Evolutionary conservation across 2,797 vertebrate species (phyloP).

Genomic region (Peromyscus eremicus): DNA sequence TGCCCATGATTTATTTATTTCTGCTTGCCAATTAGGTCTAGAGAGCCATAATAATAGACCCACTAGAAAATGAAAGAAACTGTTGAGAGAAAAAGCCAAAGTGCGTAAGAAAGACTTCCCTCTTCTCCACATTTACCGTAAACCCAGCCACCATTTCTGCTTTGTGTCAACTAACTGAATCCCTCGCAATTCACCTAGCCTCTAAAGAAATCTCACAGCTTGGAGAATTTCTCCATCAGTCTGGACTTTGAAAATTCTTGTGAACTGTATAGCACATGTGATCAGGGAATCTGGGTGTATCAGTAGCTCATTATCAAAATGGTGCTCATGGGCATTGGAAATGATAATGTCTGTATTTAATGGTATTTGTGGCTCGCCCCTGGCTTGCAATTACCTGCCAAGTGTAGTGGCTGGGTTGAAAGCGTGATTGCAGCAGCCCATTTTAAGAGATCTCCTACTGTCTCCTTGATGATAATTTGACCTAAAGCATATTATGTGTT

Average conservation of each 20-base stretch:
- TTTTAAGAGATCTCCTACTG: slow-evolving; percentile 76
- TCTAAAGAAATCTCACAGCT: slow-evolving; percentile 49
- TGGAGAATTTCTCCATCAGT: slow-evolving; percentile 34
- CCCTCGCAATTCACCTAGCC: slow-evolving; percentile 63
- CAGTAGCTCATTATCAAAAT: slow-evolving; percentile 71
- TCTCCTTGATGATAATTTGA: slow-evolving; percentile 78
- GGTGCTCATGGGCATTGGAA: slow-evolving; percentile 53
- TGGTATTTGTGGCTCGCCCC: slow-evolving; percentile 77
- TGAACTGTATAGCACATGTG: slow-evolving; percentile 43
- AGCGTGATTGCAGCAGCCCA: slow-evolving; percentile 69
- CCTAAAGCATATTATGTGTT: slow-evolving; percentile 13
- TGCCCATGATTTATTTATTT: slow-evolving; percentile 77
- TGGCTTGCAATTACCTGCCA: slow-evolving; percentile 81
- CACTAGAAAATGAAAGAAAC: slow-evolving; percentile 59
- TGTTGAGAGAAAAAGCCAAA: slow-evolving; percentile 53
- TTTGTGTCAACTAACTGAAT: slow-evolving; percentile 75
- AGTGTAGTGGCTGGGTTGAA: slow-evolving; percentile 75
- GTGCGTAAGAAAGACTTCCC: slow-evolving; percentile 30
- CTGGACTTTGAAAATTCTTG: slow-evolving; percentile 66
- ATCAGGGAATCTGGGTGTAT: slow-evolving; percentile 4
- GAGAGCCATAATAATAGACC: slow-evolving; percentile 67
- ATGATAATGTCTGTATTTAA: slow-evolving; percentile 77
- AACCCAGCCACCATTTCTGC: slow-evolving; percentile 67
- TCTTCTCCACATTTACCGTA: slow-evolving; percentile 65
- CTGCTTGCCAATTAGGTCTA: slow-evolving; percentile 70